Evolutionary conservation across 2,113 vertebrate species (phyloP).

Genomic region (Saguinus midas): DNA sequence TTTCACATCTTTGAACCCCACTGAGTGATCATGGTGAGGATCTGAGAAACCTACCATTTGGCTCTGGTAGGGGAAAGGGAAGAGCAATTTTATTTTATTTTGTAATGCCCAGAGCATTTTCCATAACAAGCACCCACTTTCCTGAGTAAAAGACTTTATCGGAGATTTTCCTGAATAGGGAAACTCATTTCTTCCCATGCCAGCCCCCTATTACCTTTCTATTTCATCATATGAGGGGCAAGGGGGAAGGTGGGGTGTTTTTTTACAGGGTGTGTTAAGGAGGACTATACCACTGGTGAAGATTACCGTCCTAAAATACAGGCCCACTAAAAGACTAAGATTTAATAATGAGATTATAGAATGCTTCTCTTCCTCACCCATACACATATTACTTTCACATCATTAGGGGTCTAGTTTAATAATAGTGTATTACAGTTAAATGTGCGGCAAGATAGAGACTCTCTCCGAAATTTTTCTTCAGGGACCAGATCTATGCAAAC

Average conservation of each 20-base stretch:
- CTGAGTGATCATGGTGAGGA: neutral
- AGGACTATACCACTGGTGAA: accelerated
- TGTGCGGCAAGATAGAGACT: neutral
- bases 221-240: neutral
- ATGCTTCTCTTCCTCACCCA: accelerated
- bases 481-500: neutral
- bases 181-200: neutral
- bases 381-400: neutral
- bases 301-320: neutral
- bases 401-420: neutral
- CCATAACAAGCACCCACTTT: neutral
- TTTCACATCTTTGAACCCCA: neutral
- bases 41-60: neutral
- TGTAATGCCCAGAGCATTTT: neutral
- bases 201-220: neutral
- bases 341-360: neutral
- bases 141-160: neutral
- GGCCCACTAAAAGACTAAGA: neutral
- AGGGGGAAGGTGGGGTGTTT: neutral
- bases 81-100: neutral
- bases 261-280: too few species aligned
- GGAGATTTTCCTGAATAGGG: neutral
- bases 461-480: neutral
- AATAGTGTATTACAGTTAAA: neutral
- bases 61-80: neutral